A percentile compares a stretch with the other conserved stretches of the same genome.
phyloP scores from a whole-genome alignment of 2,888 invertebrate genomes.

The Cerceris rybyensis region DNA sequence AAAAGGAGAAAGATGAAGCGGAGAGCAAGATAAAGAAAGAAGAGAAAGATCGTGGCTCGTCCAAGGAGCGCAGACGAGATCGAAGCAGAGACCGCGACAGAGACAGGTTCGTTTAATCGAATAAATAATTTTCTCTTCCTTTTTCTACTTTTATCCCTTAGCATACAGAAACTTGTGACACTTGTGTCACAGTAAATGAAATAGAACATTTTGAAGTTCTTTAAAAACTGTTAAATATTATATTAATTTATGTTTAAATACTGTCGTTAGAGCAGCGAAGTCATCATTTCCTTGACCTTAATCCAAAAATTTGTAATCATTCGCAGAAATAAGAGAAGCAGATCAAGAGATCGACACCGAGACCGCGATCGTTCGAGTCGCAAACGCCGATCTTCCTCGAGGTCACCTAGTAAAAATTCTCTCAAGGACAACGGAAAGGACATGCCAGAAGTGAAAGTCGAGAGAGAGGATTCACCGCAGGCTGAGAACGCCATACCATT shows the following conservation, averaged over 20 bases:
- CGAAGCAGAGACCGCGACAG: conserved; percentile 80
- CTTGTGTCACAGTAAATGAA: too few relatives aligned
- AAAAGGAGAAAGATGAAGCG: conserved; percentile 79
- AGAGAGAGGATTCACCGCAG: conserved; percentile 78
- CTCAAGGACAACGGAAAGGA: conserved; percentile 76
- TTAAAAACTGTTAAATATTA: too few relatives aligned
- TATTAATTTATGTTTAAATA: too few relatives aligned
- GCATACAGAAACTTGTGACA: too few relatives aligned
- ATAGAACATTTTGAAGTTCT: too few relatives aligned
- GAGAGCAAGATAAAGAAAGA: conserved; percentile 78
- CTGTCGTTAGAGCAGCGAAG: too few relatives aligned
- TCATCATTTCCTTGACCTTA: too few relatives aligned
- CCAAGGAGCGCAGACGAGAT: conserved; percentile 80
- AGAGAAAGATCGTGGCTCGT: conserved; percentile 78
- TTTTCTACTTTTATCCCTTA: too few relatives aligned
- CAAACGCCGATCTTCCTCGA: conserved; percentile 76
- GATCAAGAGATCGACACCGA: conserved; percentile 81
- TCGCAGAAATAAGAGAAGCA: conserved; percentile 80
- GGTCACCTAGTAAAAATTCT: conserved; percentile 77
- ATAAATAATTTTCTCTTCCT: too few relatives aligned
- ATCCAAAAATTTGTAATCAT: conserved; percentile 5
- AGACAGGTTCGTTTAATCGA: conserved; percentile 70
- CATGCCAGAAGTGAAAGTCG: conserved; percentile 72
- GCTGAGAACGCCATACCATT: conserved; percentile 78
- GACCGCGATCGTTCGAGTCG: conserved; percentile 79